These are phyloP conservation scores for Spodoptera frugiperda DNA, from an alignment of 1,140 invertebrate species.

Conservation along the genomic window DNA sequence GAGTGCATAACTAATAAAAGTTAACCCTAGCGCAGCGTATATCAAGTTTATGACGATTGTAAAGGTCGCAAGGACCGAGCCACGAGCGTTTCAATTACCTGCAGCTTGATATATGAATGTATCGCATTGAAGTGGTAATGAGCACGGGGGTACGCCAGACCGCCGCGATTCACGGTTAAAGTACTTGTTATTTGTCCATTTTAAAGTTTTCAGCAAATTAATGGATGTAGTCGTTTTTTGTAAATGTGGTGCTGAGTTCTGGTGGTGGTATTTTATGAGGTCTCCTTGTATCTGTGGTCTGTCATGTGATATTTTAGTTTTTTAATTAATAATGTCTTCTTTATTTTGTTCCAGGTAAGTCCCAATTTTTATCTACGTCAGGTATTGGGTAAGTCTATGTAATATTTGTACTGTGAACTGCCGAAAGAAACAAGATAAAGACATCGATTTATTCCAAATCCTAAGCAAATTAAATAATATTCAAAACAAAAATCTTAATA, in stretches of 20 bases:
- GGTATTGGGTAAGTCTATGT: slow-evolving; percentile 23
- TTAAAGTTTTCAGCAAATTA: slow-evolving; percentile 8
- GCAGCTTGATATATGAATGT: slow-evolving; percentile 35
- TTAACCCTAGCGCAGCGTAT: slow-evolving; percentile 10
- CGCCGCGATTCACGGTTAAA: slow-evolving; percentile 27
- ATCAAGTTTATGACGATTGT: slow-evolving; percentile 34
- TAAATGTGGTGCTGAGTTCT: neutral
- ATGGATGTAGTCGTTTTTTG: neutral
- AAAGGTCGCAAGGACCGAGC: slow-evolving; percentile 23
- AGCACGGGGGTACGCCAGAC: slow-evolving; percentile 28
- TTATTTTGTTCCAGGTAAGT: slow-evolving; percentile 42
- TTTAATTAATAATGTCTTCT: slow-evolving; percentile 3
- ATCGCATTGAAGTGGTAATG: slow-evolving; percentile 22
- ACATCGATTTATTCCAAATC: too few species aligned
- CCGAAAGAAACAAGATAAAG: too few species aligned
- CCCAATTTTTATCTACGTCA: neutral
- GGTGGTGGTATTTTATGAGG: neutral
- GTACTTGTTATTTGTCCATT: slow-evolving; percentile 20
- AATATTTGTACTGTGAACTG: neutral
- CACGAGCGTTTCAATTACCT: slow-evolving; percentile 33
- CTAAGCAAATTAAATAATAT: too few species aligned
- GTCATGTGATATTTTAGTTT: neutral
- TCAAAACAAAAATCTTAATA: neutral
- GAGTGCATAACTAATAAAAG: slow-evolving; percentile 28
- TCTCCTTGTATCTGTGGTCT: neutral